Evolutionary conservation across 2,797 vertebrate species (phyloP).

Genomic region (Pangasius sanitwongsei): DNA sequence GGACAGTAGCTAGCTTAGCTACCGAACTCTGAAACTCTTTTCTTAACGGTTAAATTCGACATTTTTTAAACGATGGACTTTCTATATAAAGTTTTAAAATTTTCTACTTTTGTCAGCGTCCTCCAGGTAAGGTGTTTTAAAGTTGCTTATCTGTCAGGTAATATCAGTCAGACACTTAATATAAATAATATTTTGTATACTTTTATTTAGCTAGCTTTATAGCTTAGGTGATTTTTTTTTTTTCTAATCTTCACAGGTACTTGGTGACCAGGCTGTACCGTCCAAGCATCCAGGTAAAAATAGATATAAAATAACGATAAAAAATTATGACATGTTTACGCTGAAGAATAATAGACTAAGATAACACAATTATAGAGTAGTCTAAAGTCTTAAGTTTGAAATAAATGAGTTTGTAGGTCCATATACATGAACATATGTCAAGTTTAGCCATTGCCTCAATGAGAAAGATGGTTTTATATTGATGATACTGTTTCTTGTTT

Average conservation of each 20-base stretch:
- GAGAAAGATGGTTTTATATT: neutral
- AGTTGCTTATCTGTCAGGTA: neutral
- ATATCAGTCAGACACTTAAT: neutral
- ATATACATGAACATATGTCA: no score
- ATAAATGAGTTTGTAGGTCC: neutral
- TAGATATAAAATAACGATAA: neutral
- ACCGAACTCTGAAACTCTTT: neutral
- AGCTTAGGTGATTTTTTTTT: neutral
- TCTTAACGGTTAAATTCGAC: conserved; percentile 14
- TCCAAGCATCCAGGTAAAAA: conserved; percentile 77
- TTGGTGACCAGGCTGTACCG: conserved; percentile 66
- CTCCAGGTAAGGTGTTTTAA: conserved; percentile 48
- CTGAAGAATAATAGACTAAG: neutral
- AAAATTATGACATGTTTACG: neutral
- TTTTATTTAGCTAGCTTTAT: neutral
- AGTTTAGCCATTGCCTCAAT: neutral
- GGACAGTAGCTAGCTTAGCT: neutral
- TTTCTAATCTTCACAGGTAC: conserved; percentile 67
- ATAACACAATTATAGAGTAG: neutral
- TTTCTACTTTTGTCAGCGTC: conserved; percentile 45
- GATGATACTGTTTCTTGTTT: neutral
- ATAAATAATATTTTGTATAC: neutral
- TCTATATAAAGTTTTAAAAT: conserved; percentile 43
- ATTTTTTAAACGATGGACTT: conserved; percentile 49
- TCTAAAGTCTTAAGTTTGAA: neutral